Evolutionary conservation across 2,113 vertebrate species (phyloP), one percentile per base, ranked within the genome.

Genomic region (Albula glossodonta): DNA sequence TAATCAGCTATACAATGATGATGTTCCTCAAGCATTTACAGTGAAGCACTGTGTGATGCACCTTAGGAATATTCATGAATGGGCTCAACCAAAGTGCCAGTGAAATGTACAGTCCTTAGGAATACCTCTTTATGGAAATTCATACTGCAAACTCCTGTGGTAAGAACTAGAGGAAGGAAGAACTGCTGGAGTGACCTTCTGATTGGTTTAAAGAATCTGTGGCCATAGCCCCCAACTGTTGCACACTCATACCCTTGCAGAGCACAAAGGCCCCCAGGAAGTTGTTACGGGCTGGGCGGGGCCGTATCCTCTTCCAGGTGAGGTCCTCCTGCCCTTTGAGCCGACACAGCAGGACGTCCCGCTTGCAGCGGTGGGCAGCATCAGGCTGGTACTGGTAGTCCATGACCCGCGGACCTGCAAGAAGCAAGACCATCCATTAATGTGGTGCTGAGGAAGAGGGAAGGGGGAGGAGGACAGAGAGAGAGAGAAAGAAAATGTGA

Each of bases 251-350:
- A 99, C 98, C 97, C 93, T 94, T 98, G 94, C 98, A 99, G 79
- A 99, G 94, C 48, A 97, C 93, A 90, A 97, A 99, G 4, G 96
- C 96, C 84, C 97, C 97, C 77, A 86, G 93, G 78, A 99, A 98
- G 89, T 96, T 96, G 60, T 94, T 96, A 88, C 93, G 93, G 52
- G 90, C 92, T n/a, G 98, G 98, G 51, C 97, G 94, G 17, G 90
- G 94, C 81, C 98, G 95, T 89, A 99, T 97, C 89, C 97, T 95
- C 89, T 96, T 97, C 98, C 98, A 99, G 13, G 91, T 91, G 74
- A 94, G 93, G 87, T 96, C 94, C 86, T 94, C 94, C 0, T 92
- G 74, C 31, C 77, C 92, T 78, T 95, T 97, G 49, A 93, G 93
- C 87, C 96, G 94, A 83, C 97, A 97, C 2, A 99, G 91, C 87